Percentiles rank a stretch among this genome's conserved stretches.
These are phyloP conservation scores for Menidia menidia DNA, from an alignment of 2,797 vertebrate species.

Conservation along the genomic window DNA sequence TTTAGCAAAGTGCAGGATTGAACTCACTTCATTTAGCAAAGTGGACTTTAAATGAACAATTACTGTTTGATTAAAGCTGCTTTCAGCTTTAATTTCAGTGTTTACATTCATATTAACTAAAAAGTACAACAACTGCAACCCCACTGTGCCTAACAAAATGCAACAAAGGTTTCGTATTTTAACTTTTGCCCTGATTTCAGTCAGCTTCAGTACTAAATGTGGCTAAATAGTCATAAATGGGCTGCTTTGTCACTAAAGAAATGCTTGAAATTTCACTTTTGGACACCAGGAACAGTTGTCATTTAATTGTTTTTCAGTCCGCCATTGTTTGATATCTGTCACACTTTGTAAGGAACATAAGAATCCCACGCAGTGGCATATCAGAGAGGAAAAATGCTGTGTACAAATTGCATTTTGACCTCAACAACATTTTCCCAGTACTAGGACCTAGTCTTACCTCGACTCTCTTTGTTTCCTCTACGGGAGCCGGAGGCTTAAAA, in stretches of 20 bases:
- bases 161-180: background rate
- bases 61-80: slow-evolving; percentile 16
- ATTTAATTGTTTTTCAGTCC: background rate
- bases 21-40: slow-evolving; percentile 16
- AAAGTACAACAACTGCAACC: background rate
- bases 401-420: too few relatives aligned
- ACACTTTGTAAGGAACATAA: too few relatives aligned
- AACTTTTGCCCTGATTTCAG: background rate
- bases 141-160: too few relatives aligned
- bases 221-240: background rate
- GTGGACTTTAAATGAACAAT: slow-evolving; percentile 16
- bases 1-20: slow-evolving; percentile 2
- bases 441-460: too few relatives aligned
- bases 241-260: background rate
- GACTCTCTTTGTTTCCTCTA: too few relatives aligned
- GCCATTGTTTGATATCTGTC: background rate
- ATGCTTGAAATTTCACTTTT: background rate
- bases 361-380: too few relatives aligned
- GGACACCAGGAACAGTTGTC: background rate
- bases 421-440: too few relatives aligned
- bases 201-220: background rate
- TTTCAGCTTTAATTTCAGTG: slow-evolving; percentile 25
- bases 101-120: slow-evolving; percentile 19
- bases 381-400: too few relatives aligned
- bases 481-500: too few relatives aligned